Evolutionary conservation across 2,888 invertebrate species (phyloP), one percentile per base, ranked within the genome.

Genomic region (Ceratothoa steindachneri): DNA sequence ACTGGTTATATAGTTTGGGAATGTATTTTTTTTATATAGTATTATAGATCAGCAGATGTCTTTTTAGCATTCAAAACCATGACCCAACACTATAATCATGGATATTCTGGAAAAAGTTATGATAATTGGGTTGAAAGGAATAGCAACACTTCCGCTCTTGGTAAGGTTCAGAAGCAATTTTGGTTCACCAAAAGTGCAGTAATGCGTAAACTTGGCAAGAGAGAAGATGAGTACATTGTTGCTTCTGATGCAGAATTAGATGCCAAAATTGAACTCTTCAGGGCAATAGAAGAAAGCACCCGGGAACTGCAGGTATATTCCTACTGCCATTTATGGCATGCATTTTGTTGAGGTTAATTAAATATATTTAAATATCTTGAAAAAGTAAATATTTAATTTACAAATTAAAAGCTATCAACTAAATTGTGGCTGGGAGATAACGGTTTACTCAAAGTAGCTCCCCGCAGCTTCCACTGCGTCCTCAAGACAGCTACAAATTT

Each of bases 161-260:
- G 72, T 12, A 72, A 67, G 30, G 72, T 72, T 27, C 80, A 78
- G 64, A 76, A 77, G 29, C 80, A 78, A 68, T 80, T 77, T 55
- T 80, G 80, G 80, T 77, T 78, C 69, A 80, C 80, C 41, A 80
- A 80, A 66, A 78, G 78, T 68, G 78, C 78, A 2, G 78, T 80
- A 29, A 73, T 80, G 30, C 76, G 93, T 82, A 97, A 95, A 86
- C 87, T 98, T 68, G 97, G 97, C 31, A 92, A 93, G 82, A 97
- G 97, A 86, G 97, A 99, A 86, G 99, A 99, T 84, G 96, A 96
- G 81, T 95, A 95, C 86, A 90, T 99, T 80, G 91, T 97, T 28
- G 91, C 97, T 15, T 97, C 97, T 0, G 99, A 99, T 86, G 92
- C 96, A 0, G 95, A 97, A 83, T 87, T 99, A 30, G 99, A 99